Conservation (phyloP, 2,888 invertebrate species). For the Serripes groenlandicus region DNA sequence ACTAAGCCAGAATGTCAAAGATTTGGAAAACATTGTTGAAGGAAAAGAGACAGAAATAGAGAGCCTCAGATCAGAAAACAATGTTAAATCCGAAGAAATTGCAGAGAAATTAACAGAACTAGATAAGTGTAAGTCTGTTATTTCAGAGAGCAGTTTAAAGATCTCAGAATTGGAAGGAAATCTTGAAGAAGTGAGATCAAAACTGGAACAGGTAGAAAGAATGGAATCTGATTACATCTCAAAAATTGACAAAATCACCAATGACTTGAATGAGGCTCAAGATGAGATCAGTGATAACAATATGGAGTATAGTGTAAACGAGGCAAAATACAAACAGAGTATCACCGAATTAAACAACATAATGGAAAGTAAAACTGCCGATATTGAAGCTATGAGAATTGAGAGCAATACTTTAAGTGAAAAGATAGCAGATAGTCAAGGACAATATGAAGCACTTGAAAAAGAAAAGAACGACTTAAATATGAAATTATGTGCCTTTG, state of each 20-base stretch:
- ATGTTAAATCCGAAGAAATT: constrained; percentile 11
- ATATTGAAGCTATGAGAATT: background rate
- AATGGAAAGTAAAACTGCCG: background rate
- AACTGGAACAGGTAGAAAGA: constrained; percentile 6
- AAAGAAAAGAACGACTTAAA: constrained; percentile 24
- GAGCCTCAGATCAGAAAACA: constrained; percentile 29
- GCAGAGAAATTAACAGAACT: background rate
- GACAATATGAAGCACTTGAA: constrained; percentile 21
- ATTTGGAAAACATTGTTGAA: constrained; percentile 30
- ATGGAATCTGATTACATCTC: constrained; percentile 1
- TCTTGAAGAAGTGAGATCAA: constrained; percentile 23
- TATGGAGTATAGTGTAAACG: background rate
- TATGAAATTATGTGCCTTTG: constrained; percentile 10
- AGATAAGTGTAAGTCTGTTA: background rate
- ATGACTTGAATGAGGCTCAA: background rate
- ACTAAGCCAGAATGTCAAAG: constrained; percentile 45
- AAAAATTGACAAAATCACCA: background rate
- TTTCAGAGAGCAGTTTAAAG: background rate
- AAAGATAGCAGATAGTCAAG: constrained; percentile 22
- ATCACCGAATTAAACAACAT: background rate
- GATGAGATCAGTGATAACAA: constrained; percentile 9
- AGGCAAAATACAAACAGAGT: background rate
- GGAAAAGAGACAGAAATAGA: constrained; percentile 42
- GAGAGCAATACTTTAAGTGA: background rate
- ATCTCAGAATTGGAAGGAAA: background rate